Conservation (phyloP, 2,888 invertebrate species). For the Ganaspis brasiliensis region DNA sequence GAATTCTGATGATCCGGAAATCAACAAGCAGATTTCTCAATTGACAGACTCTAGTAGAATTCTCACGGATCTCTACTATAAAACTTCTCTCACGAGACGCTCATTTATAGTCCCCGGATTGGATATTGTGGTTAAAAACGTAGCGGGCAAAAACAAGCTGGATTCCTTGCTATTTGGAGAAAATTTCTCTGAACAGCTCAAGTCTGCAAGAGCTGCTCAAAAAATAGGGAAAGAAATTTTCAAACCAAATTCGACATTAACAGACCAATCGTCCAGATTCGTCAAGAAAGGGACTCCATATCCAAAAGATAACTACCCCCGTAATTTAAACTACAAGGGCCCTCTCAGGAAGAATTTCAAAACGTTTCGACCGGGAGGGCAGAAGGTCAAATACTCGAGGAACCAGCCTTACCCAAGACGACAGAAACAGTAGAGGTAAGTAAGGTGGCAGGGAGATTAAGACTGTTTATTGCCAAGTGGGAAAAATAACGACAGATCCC, state of each 20-base stretch:
- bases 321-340: background rate
- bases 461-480: conserved; percentile 22
- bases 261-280: no score
- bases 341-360: background rate
- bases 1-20: no score
- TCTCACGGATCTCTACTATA: background rate
- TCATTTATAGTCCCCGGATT: background rate
- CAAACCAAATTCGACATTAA: background rate
- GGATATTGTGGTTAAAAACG: background rate
- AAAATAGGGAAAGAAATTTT: background rate
- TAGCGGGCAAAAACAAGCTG: background rate
- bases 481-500: conserved; percentile 18
- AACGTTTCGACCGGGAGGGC: background rate
- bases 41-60: background rate
- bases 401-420: background rate
- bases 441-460: conserved; percentile 19
- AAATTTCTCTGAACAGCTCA: background rate
- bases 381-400: background rate
- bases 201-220: background rate
- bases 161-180: background rate
- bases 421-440: conserved; percentile 19
- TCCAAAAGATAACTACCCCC: background rate
- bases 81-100: background rate
- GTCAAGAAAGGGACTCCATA: no score
- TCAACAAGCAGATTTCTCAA: no score